Base-by-base conservation (phyloP, 2,888 invertebrate species). In the Cephus runcator region DNA sequence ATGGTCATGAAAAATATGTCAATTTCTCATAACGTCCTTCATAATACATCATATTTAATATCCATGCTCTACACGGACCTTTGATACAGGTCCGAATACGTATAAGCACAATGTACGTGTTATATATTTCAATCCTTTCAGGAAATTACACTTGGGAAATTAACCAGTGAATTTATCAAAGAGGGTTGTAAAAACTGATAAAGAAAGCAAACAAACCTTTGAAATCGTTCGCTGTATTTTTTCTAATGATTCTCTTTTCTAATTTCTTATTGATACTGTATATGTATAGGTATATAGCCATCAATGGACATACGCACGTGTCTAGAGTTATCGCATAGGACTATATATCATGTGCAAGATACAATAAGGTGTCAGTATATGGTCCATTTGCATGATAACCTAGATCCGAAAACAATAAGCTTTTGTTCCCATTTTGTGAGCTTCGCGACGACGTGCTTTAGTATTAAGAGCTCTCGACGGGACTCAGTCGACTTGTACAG, bases 361-460 rank as follows among this genome's bases (percentile, higher is more conserved):
- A 77, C 81, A 80, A 80, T 79, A 80, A 82, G 81, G 78, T 78
- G 76, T 73, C 76, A 69, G 81, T 56, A 81, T 78, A 81, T 78
- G 83, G 85, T 84, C 84, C 85, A 83, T 86, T 85, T 83, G 81
- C 82, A 77, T 78, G 87, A 86, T 87, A 87, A 86, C 87, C 87
- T 80, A 86, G 86, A 87, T 87, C 78, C 79, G 79, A 81, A 85
- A 83, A 87, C 86, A 87, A 87, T 85, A 84, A 84, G 81, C 82
- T 78, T 82, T 87, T 87, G 87, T 87, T 83, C 80, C 56, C 75
- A 74, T 76, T 76, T 79, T 78, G 81, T 79, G 80, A 81, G 73
- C 79, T 75, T 79, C 79, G 56, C 56, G 9, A 23, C 56, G 23
- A 56, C 56, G 56, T 56, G 6, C 56, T 23, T 23, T 56, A 56